Percentiles rank a stretch among this genome's conserved stretches.
Conservation (phyloP, 1,140 invertebrate genomes). For the Spodoptera frugiperda region DNA sequence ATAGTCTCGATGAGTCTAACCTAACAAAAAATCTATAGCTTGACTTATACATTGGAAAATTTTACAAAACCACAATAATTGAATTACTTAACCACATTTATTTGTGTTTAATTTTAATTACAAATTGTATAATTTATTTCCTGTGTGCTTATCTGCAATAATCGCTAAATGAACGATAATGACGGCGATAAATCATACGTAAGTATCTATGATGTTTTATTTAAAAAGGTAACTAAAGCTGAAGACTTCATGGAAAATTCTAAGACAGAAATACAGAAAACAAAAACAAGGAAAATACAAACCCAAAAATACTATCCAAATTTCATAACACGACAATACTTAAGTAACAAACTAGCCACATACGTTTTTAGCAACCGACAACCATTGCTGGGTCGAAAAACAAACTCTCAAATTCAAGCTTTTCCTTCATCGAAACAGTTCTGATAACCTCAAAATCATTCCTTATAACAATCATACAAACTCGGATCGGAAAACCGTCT, state of each 20-base stretch:
- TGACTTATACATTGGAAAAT: no score
- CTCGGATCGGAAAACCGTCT: neutral
- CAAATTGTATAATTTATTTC: neutral
- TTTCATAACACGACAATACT: no score
- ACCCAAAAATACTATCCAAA: neutral
- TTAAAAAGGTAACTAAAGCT: neutral
- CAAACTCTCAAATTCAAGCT: no score
- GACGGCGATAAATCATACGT: neutral
- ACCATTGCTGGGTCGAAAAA: no score
- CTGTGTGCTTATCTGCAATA: neutral
- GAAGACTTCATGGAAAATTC: neutral
- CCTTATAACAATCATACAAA: neutral
- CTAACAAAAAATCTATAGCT: no score
- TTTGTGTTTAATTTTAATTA: neutral
- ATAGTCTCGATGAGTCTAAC: no score
- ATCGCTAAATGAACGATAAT: neutral
- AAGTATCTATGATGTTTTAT: no score
- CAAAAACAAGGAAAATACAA: neutral
- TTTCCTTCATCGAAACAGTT: no score
- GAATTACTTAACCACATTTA: neutral
- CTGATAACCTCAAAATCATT: no score
- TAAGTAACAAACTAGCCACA: neutral
- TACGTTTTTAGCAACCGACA: no score
- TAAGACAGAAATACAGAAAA: neutral
- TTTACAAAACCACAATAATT: neutral